Conservation (phyloP, 2,113 vertebrate species). For the Campylomormyrus tamandua region DNA sequence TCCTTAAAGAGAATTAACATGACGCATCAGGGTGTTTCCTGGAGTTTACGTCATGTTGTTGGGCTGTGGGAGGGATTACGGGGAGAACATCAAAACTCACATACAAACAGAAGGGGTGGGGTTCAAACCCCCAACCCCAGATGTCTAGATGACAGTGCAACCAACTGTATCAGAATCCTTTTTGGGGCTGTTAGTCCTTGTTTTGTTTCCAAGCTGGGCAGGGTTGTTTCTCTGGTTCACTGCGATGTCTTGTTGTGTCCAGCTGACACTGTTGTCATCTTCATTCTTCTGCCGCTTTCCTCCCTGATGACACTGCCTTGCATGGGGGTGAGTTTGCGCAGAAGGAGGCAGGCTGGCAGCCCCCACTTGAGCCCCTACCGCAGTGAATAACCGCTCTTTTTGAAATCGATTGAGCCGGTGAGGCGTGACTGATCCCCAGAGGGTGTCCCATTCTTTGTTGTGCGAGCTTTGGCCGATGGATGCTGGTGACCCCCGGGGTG, state of each 20-base stretch:
- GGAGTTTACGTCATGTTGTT: not conserved
- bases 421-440: not conserved
- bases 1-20: not conserved
- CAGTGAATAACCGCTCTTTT: not conserved
- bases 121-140: not conserved
- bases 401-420: not conserved
- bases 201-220: not conserved
- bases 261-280: not conserved
- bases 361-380: not conserved
- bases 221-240: not conserved
- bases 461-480: not conserved
- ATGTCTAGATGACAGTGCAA: not conserved
- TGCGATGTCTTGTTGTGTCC: not conserved
- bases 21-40: not conserved
- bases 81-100: not conserved
- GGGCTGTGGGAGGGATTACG: not conserved
- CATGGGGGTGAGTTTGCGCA: not conserved
- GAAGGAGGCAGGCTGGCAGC: not conserved
- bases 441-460: not conserved
- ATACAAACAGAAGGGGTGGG: not conserved
- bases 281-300: not conserved
- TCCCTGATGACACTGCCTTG: not conserved
- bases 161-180: not conserved
- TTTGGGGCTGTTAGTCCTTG: not conserved
- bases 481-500: not conserved